A percentile compares a stretch with the other conserved stretches of the same genome.
Evolutionary conservation across 2,888 invertebrate genomes (phyloP).

Genomic region (Thumatha senex): DNA sequence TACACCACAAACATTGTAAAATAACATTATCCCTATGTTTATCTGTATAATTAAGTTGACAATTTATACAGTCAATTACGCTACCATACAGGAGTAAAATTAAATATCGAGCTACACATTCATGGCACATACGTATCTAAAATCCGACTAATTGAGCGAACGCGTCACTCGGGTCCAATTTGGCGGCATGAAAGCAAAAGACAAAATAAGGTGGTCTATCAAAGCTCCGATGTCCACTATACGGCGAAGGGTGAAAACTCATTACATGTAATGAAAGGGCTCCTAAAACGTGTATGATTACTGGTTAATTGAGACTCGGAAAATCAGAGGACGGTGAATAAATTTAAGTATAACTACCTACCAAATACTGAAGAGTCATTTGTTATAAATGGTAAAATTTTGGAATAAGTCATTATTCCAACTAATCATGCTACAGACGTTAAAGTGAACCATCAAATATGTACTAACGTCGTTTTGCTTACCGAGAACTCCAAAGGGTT

Average conservation of each 20-base stretch:
- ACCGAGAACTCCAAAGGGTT: no score
- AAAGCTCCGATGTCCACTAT: constrained; percentile 76
- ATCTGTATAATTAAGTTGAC: not conserved
- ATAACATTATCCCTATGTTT: not conserved
- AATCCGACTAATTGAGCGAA: constrained; percentile 50
- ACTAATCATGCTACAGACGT: no score
- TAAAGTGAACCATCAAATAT: no score
- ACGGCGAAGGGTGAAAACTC: constrained; percentile 79
- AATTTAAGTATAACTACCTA: no score
- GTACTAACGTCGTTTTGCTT: no score
- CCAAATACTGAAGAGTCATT: no score
- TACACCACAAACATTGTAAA: not conserved
- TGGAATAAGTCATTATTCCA: no score
- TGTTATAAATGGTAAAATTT: no score
- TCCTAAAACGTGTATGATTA: constrained; percentile 79
- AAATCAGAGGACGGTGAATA: constrained; percentile 72
- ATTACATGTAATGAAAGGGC: constrained; percentile 81
- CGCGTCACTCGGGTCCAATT: constrained; percentile 55
- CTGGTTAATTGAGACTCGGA: constrained; percentile 79
- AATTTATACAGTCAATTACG: not conserved
- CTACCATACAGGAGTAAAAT: constrained; percentile 16
- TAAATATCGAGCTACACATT: constrained; percentile 27
- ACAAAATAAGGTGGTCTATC: constrained; percentile 66
- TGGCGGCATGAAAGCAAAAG: constrained; percentile 58
- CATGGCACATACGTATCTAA: constrained; percentile 20